Conservation (phyloP, 2,113 vertebrate genomes). For the Mohoua ochrocephala region DNA sequence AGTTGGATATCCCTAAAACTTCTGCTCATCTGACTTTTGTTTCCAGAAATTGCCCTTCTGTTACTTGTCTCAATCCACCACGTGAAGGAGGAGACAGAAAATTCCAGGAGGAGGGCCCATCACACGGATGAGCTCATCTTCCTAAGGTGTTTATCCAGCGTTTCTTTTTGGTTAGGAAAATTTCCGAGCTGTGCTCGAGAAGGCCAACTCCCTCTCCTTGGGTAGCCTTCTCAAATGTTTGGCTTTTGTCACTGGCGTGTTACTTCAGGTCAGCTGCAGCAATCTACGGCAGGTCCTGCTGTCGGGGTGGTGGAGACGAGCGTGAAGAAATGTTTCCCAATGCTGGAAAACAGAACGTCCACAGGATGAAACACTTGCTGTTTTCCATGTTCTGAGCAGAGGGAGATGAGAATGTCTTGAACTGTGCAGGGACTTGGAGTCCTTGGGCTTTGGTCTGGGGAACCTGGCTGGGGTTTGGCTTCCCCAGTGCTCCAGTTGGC, state of each 20-base stretch:
- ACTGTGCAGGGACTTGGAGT: background rate
- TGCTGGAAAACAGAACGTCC: background rate
- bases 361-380: background rate
- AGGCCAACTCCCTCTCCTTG: background rate
- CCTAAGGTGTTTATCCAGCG: background rate
- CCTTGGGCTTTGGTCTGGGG: background rate
- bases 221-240: background rate
- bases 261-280: background rate
- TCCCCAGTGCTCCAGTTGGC: slow-evolving; percentile 15
- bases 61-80: background rate
- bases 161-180: background rate
- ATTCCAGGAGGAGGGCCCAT: background rate
- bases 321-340: background rate
- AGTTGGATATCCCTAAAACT: background rate
- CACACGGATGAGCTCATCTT: background rate
- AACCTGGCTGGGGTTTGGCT: background rate
- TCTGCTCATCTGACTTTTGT: background rate
- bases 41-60: background rate
- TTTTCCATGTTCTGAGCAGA: background rate
- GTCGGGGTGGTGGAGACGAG: background rate
- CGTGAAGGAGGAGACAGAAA: background rate
- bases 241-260: background rate
- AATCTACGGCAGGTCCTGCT: background rate
- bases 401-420: background rate
- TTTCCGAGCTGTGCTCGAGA: background rate